phyloP scores from a whole-genome alignment of 2,113 vertebrate genomes.

The Triplophysa tibetana region DNA sequence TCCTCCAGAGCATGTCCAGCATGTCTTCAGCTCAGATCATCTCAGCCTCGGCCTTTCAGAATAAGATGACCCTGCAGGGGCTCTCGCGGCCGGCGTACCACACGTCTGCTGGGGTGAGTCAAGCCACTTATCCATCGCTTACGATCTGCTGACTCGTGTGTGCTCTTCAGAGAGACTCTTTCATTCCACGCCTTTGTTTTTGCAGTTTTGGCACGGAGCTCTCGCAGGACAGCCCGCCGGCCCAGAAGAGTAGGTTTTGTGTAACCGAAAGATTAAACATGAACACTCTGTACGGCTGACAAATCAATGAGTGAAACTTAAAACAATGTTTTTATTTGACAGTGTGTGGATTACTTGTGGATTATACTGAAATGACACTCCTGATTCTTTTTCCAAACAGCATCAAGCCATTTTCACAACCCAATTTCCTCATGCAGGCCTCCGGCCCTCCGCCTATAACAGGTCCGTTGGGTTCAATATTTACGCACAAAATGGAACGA shows the following conservation, averaged over 20 bases:
- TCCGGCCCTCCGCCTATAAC: conserved; percentile 79
- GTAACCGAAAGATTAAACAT: too few relatives aligned
- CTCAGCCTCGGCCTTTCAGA: conserved; percentile 90
- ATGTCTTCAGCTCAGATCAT: conserved; percentile 97
- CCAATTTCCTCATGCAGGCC: conserved; percentile 86
- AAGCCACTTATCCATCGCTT: not conserved
- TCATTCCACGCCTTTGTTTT: not conserved
- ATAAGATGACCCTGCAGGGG: conserved; percentile 87
- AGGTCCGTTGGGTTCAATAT: conserved; percentile 71
- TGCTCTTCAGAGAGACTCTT: not conserved
- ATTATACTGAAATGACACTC: conserved; percentile 38
- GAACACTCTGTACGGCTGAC: too few relatives aligned
- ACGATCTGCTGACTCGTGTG: not conserved
- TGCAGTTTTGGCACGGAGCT: conserved; percentile 91
- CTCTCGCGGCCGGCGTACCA: conserved; percentile 84
- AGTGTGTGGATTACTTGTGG: not conserved
- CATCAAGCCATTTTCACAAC: conserved; percentile 94
- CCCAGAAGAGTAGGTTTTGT: conserved; percentile 88
- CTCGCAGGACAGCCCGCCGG: conserved; percentile 84
- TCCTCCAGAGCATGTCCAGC: conserved; percentile 93
- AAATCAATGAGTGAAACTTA: too few relatives aligned
- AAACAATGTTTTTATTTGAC: too few relatives aligned
- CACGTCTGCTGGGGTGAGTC: conserved; percentile 87
- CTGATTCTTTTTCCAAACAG: conserved; percentile 69
- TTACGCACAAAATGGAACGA: too few relatives aligned